Base-by-base conservation (phyloP, 2,113 vertebrate species). In the Rhodinocichla rosea region DNA sequence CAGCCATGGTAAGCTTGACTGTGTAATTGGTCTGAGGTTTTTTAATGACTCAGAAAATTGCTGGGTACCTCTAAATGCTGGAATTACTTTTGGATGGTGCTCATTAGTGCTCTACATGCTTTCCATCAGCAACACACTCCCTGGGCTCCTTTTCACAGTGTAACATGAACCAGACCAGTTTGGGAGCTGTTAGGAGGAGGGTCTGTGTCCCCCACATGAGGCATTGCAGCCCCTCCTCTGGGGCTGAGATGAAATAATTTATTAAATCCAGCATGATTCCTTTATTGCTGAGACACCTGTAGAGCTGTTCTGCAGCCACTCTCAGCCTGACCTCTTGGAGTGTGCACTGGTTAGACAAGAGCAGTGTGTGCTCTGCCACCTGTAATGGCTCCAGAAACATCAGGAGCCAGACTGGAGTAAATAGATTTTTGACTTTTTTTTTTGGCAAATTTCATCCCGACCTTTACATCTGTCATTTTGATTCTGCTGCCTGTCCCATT, bases 31-130 rank as follows among this genome's bases (percentile, higher is more conserved):
- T 79, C 35, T 67, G 93, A 93, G 87, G 50, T 4, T 86, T 89
- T 89, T 71, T 94, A 95, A 96, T 80, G 89, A 83, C 70, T 87
- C 75, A 80, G 91, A 96, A 97, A 94, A 95, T 94, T 94, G 87
- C 82, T 91, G 68, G 67, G 86, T 95, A 57, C 91, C 77, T 95
- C 94, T 91, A 33, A 73, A 62, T 14, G 63, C 26, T 95, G 90
- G 84, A 91, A 95, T 94, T 30, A 37, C 87, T 92, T 92, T 57
- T 87, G 91, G 89, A 88, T 95, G 90, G 91, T 77, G 94, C 91
- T 95, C 90, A 37, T 96, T 96, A 94, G 91, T 77, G 95, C 87
- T 74, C 84, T 91, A 30, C 84, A 90, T 95, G 95, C 95, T 89
- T 96, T 93, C 79, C 88, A 60, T 93, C 92, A 92, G 86, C 88